Conservation (phyloP, 2,797 vertebrate species). For the Enteromius treurensis region DNA sequence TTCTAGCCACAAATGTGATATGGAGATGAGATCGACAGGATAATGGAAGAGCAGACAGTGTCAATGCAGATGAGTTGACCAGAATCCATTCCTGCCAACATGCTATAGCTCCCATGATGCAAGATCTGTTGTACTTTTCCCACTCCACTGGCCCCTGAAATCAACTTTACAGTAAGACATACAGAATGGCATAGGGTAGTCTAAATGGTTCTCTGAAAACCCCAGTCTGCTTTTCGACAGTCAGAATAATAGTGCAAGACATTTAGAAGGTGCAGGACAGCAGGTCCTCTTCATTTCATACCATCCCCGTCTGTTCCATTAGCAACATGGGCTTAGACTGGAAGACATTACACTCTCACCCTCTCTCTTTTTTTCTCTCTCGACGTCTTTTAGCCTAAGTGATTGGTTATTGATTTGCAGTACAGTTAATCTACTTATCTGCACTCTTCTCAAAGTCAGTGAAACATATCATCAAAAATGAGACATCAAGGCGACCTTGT, state of each 20-base stretch:
- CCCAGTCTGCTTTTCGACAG: neutral
- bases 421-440: constrained; percentile 78
- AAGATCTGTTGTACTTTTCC: neutral
- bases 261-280: constrained; percentile 52
- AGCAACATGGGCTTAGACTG: constrained; percentile 17
- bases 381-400: constrained; percentile 69
- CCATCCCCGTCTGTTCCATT: constrained; percentile 10
- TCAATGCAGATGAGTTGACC: constrained; percentile 56
- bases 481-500: constrained; percentile 70
- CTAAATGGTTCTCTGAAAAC: constrained; percentile 41
- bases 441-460: constrained; percentile 59
- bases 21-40: constrained; percentile 5
- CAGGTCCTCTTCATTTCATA: constrained; percentile 11
- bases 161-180: neutral
- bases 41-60: constrained; percentile 44
- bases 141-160: neutral
- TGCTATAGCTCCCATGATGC: constrained; percentile 46
- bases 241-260: neutral
- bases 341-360: constrained; percentile 40
- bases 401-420: constrained; percentile 79
- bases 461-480: constrained; percentile 54
- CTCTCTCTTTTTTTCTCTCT: constrained; percentile 42
- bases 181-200: constrained; percentile 23
- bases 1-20: neutral
- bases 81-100: constrained; percentile 55